Percentiles rank a stretch among this genome's conserved stretches.
Conservation (phyloP, 1,140 invertebrate species). For the Diorhabda elongata region DNA sequence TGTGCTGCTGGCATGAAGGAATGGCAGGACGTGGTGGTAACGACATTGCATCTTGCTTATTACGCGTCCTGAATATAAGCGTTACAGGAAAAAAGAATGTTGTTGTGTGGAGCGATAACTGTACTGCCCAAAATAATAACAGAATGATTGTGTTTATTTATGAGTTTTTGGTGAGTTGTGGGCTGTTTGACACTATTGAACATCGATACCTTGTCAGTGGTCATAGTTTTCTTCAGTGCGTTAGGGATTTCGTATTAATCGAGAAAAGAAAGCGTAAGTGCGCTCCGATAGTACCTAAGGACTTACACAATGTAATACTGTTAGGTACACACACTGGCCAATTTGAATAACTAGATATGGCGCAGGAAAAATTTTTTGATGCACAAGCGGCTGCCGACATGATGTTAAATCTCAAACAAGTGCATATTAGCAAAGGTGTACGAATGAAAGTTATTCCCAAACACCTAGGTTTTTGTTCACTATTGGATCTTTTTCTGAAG, state of each 20-base stretch:
- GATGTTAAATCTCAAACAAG: too few relatives aligned
- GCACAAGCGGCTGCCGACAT: too few relatives aligned
- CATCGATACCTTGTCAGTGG: slow-evolving; percentile 24
- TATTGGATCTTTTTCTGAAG: too few relatives aligned
- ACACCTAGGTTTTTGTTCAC: too few relatives aligned
- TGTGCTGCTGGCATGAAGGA: slow-evolving; percentile 21
- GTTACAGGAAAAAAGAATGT: slow-evolving; percentile 16
- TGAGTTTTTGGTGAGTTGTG: slow-evolving; percentile 23
- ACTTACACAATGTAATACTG: too few relatives aligned
- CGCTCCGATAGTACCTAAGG: too few relatives aligned
- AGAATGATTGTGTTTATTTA: slow-evolving; percentile 24
- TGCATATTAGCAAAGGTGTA: too few relatives aligned
- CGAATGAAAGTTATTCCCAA: too few relatives aligned
- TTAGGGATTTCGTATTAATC: slow-evolving; percentile 24
- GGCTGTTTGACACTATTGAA: slow-evolving; percentile 26
- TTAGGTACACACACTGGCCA: too few relatives aligned
- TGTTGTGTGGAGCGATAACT: slow-evolving; percentile 22
- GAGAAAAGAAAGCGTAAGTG: slow-evolving; percentile 16
- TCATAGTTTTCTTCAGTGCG: slow-evolving; percentile 22
- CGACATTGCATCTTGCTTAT: slow-evolving; percentile 21
- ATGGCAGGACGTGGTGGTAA: slow-evolving; percentile 19
- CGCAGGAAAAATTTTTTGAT: too few relatives aligned
- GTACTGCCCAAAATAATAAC: slow-evolving; percentile 18
- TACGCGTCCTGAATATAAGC: slow-evolving; percentile 1
- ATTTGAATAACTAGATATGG: too few relatives aligned